A percentile compares a stretch with the other conserved stretches of the same genome.
phyloP scores from a whole-genome alignment of 2,113 vertebrate genomes.

The Chrysochloris asiatica region DNA sequence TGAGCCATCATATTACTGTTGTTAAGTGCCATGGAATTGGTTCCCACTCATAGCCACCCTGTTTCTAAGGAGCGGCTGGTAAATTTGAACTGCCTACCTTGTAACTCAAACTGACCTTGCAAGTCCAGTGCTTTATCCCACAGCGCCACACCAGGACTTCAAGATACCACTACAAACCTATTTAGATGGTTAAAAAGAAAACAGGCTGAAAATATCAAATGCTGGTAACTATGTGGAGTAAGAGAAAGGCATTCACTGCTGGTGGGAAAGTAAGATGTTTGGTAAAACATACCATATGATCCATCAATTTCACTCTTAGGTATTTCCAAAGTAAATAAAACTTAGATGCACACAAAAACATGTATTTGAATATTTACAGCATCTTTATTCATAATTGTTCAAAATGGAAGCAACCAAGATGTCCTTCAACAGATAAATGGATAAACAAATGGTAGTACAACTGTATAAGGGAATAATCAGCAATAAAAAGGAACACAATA shows the following conservation, averaged over 20 bases:
- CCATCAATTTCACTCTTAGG: background rate
- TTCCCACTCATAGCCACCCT: too few species aligned
- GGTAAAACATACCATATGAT: background rate
- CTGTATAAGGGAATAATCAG: background rate
- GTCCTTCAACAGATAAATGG: background rate
- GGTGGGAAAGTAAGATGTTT: background rate
- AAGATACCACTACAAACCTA: background rate
- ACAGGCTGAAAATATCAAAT: background rate
- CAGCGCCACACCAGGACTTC: background rate
- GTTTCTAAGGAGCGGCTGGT: too few species aligned
- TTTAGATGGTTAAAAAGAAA: background rate
- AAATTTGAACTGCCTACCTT: too few species aligned
- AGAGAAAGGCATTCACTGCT: background rate
- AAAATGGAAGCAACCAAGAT: background rate
- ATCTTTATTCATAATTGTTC: background rate
- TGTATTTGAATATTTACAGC: background rate
- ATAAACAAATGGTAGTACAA: background rate
- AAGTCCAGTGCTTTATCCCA: too few species aligned
- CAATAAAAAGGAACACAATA: background rate
- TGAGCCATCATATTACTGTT: too few species aligned
- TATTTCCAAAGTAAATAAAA: constrained; percentile 13
- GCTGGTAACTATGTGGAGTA: background rate
- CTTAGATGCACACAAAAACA: background rate
- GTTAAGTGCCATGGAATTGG: too few species aligned
- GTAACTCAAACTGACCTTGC: too few species aligned